Conservation (phyloP, 2,113 vertebrate genomes). For the Empidonax traillii region DNA sequence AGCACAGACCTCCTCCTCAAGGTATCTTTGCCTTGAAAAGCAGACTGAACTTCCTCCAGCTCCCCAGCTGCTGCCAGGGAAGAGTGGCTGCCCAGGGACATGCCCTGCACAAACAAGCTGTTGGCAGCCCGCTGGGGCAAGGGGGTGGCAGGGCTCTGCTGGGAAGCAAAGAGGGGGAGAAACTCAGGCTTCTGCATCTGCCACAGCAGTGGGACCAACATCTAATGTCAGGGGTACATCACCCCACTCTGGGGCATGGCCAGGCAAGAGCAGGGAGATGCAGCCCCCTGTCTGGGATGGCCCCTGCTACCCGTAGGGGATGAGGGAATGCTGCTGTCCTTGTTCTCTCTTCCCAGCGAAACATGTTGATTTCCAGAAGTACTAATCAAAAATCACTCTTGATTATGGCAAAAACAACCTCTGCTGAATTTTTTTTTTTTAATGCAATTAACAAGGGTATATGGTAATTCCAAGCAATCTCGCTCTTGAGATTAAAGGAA, state of each 20-base stretch:
- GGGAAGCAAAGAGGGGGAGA: background rate
- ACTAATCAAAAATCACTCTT: constrained; percentile 78
- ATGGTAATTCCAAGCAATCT: constrained; percentile 81
- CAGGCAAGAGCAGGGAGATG: background rate
- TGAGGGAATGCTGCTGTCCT: background rate
- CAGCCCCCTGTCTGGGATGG: background rate
- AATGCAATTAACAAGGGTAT: constrained; percentile 77
- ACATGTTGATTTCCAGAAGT: constrained; percentile 71
- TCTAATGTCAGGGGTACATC: background rate
- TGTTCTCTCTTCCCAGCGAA: constrained; percentile 5
- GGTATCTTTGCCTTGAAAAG: background rate
- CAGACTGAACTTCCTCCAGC: background rate
- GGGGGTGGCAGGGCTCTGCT: background rate
- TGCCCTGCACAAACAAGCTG: background rate
- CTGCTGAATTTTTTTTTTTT: constrained; percentile 65
- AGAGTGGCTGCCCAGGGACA: background rate
- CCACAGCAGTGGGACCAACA: rapidly evolving
- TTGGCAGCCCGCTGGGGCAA: rapidly evolving
- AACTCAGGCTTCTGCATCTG: background rate
- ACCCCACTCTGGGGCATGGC: rapidly evolving
- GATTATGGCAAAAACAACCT: constrained; percentile 79
- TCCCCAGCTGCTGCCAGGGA: background rate
- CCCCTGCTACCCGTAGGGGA: background rate
- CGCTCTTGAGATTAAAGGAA: constrained; percentile 79
- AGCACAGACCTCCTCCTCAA: background rate